phyloP scores from a whole-genome alignment of 2,797 vertebrate genomes.

The Brachymystax lenok region DNA sequence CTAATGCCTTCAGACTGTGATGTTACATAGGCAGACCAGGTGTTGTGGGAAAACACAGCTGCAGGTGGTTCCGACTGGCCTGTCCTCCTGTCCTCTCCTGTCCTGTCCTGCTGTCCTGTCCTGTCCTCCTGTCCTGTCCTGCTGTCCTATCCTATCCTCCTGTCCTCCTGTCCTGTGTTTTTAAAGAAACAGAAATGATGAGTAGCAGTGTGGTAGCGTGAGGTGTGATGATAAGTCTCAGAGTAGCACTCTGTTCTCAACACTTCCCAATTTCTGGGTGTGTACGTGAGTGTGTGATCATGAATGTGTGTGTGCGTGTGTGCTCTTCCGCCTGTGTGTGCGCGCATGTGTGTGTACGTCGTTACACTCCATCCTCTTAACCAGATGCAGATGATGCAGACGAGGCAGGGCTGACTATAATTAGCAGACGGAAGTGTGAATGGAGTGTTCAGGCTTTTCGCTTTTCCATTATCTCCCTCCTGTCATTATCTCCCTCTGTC shows the following conservation, averaged over 20 bases:
- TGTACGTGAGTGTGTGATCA: not conserved
- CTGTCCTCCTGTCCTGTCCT: no score
- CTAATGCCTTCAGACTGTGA: constrained; percentile 58
- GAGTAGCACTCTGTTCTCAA: not conserved
- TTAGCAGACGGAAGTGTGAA: constrained; percentile 38
- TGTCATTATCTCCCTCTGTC: constrained; percentile 4
- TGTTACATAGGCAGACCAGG: constrained; percentile 46
- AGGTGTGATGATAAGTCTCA: not conserved
- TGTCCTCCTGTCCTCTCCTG: no score
- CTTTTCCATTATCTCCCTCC: not conserved
- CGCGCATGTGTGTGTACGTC: not conserved
- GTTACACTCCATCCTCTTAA: no score
- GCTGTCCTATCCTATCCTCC: no score
- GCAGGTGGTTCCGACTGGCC: constrained; percentile 51
- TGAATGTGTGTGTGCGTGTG: constrained; percentile 5
- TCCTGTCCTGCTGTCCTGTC: no score
- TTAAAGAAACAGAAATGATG: not conserved
- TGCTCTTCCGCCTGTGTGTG: not conserved
- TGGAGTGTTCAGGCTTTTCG: constrained; percentile 26
- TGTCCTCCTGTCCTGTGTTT: not conserved
- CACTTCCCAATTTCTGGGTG: not conserved
- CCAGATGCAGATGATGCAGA: no score
- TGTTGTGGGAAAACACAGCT: constrained; percentile 44
- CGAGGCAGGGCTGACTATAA: constrained; percentile 16
- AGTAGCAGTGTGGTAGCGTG: not conserved